Conservation (phyloP, 2,888 invertebrate species). For the Philereme vetulata region DNA sequence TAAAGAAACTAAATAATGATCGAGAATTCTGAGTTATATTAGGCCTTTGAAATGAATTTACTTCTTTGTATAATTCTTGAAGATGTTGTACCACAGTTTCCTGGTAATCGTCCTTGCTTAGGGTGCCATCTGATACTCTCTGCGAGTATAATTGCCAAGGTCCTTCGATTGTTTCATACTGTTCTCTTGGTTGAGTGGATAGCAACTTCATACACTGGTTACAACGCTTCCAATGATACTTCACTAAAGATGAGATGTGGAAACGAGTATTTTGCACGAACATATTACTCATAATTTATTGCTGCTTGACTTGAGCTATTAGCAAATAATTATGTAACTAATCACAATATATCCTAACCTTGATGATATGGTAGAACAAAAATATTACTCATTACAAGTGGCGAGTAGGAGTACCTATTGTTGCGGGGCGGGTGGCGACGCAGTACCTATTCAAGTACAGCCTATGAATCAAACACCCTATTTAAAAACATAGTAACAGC, state of each 20-base stretch:
- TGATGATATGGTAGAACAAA: conserved; percentile 21
- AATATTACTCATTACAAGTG: no score
- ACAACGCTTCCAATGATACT: conserved; percentile 60
- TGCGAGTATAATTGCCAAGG: conserved; percentile 83
- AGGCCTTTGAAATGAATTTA: conserved; percentile 83
- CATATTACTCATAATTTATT: conserved; percentile 57
- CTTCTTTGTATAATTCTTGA: conserved; percentile 87
- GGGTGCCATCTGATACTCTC: conserved; percentile 83
- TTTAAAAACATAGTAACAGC: no score
- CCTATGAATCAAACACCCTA: no score
- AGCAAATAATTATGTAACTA: conserved; percentile 30
- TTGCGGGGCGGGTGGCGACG: no score
- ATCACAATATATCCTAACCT: conserved; percentile 37
- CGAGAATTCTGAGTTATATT: conserved; percentile 44
- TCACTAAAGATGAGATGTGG: conserved; percentile 54
- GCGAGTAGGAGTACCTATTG: no score
- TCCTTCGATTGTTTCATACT: conserved; percentile 50
- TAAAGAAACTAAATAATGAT: conserved; percentile 68
- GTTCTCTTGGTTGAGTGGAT: conserved; percentile 59
- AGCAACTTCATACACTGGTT: conserved; percentile 62
- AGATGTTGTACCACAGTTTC: conserved; percentile 86
- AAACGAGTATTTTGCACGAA: conserved; percentile 54
- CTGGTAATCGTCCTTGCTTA: conserved; percentile 89
- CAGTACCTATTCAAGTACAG: no score
- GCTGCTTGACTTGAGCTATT: conserved; percentile 42